phyloP scores from a whole-genome alignment of 2,888 invertebrate species.

The Zeuzera pyrina region DNA sequence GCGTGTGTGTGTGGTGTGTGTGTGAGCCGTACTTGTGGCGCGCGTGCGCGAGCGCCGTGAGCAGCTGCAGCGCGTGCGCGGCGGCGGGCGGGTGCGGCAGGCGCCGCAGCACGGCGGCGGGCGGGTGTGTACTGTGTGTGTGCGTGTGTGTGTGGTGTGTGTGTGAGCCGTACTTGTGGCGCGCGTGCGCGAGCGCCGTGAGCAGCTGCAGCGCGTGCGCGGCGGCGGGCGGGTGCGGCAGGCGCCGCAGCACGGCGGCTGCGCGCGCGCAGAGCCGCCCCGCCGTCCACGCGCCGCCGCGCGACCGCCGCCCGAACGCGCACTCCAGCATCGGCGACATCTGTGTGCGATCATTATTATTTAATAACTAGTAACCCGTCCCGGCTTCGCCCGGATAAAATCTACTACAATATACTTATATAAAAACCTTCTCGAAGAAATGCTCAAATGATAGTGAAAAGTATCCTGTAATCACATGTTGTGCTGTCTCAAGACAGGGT shows the following conservation, averaged over 20 bases:
- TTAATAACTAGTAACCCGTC: too few relatives aligned
- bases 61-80: conserved; percentile 18
- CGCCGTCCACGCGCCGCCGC: conserved; percentile 47
- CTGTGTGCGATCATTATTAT: conserved; percentile 19
- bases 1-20: background rate
- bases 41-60: conserved; percentile 21
- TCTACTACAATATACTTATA: too few relatives aligned
- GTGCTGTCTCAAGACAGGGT: too few relatives aligned
- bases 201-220: conserved; percentile 20
- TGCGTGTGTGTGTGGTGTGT: background rate
- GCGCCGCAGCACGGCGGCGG: conserved; percentile 39
- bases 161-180: conserved; percentile 17
- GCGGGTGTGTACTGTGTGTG: conserved; percentile 18
- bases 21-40: conserved; percentile 17
- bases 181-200: conserved; percentile 20
- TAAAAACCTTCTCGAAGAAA: too few relatives aligned
- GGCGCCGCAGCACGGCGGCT: conserved; percentile 19
- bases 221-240: conserved; percentile 22
- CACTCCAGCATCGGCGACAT: conserved; percentile 43
- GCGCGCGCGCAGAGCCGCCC: conserved; percentile 42
- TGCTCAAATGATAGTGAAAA: too few relatives aligned
- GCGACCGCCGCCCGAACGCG: conserved; percentile 47
- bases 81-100: conserved; percentile 26
- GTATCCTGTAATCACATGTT: too few relatives aligned
- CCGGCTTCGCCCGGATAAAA: too few relatives aligned